Evolutionary conservation across 2,797 vertebrate species (phyloP), one percentile per base, ranked within the genome.

Genomic region (Eulemur rubriventer): DNA sequence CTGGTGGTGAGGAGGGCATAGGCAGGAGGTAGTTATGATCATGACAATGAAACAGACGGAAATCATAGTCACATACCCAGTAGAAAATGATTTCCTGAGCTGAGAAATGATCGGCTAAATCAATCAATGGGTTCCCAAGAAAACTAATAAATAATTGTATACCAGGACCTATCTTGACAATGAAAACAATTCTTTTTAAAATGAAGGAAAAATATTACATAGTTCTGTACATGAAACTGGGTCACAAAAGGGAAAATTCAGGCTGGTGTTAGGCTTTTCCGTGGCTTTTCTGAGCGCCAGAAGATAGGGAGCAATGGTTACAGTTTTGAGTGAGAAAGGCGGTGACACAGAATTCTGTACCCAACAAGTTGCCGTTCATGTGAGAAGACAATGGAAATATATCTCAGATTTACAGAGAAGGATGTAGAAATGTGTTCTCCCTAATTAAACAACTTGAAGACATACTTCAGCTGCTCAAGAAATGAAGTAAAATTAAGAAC

Each of bases 401-500:
- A 83, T 83, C 72, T 35, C 79, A 41, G 67, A 76, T 89, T 95
- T 80, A 91, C 22, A 86, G 65, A 91, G 70, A 95, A 95, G 73
- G 65, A 41, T 46, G 69, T 79, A 69, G 75, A 89, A 95, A 96
- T 73, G 76, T 24, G 35, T 93, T 91, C 94, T 91, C 57, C 67
- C 8, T 50, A 80, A 95, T 86, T 75, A 91, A 97, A 96, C 69
- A 96, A 91, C 59, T 95, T 78, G 67, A 82, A 96, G 95, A 94
- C 30, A 38, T 9, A 91, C 82, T 96, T 91, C 57, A 95, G 61
- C 69, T 90, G 91, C 81, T 96, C n/a, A 33, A 72, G 82, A 96
- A 95, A 92, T 46, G 46, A 97, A 96, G 89, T 95, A 86, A 96
- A 97, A 94, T 91, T 93, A 94, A 96, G 81, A 94, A 80, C 41